Percentiles rank a stretch among this genome's conserved stretches.
These are phyloP conservation scores for Pica pica DNA, from an alignment of 2,113 vertebrate genomes.

Conservation along the genomic window DNA sequence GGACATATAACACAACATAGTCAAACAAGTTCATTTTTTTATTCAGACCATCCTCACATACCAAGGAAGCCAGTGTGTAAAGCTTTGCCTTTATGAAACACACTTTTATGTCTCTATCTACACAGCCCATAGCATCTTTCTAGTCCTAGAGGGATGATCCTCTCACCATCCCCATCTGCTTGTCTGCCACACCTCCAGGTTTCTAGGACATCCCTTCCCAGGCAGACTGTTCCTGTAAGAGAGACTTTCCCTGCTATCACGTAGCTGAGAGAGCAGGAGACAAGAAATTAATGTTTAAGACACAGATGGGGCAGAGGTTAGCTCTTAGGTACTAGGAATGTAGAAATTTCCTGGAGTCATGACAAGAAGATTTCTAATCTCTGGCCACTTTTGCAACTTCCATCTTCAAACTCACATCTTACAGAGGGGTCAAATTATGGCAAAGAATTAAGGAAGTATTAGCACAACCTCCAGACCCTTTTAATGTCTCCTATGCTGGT, in stretches of 20 bases:
- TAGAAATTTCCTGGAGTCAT: neutral
- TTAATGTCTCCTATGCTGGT: neutral
- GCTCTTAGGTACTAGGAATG: neutral
- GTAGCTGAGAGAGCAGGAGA: neutral
- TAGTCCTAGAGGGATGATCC: neutral
- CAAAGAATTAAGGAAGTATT: neutral
- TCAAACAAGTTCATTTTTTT: neutral
- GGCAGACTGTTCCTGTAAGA: neutral
- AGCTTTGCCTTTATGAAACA: neutral
- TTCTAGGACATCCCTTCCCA: slow-evolving; percentile 26
- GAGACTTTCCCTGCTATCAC: neutral
- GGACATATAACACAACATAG: neutral
- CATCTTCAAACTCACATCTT: neutral
- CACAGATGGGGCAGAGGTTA: neutral
- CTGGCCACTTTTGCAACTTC: neutral
- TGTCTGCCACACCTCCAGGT: slow-evolving; percentile 45
- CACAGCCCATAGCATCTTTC: neutral
- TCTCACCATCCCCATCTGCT: slow-evolving; percentile 27
- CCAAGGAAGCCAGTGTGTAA: neutral
- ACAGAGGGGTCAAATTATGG: neutral
- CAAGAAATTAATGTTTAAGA: neutral
- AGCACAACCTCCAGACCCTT: neutral
- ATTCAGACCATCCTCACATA: neutral
- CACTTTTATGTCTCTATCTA: neutral
- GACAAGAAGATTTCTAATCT: neutral